Conservation (phyloP, 2,797 vertebrate species). For the Gallinago stenura region DNA sequence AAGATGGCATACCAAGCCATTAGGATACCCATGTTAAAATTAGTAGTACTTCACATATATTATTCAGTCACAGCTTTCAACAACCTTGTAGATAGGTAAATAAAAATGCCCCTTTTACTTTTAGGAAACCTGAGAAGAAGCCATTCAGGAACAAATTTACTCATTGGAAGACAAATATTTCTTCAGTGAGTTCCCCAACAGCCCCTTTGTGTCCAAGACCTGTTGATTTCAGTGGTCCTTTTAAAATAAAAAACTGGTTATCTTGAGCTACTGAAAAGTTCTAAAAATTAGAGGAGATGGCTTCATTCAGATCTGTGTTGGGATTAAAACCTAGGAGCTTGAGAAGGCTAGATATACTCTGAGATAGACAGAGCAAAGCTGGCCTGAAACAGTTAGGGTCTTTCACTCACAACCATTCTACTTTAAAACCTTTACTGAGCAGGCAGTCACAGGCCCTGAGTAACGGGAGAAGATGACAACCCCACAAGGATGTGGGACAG, state of each 20-base stretch:
- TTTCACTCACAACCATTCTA: not conserved
- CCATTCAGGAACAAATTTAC: not conserved
- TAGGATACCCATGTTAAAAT: not conserved
- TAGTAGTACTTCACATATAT: not conserved
- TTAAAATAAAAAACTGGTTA: not conserved
- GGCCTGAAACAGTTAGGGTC: not conserved
- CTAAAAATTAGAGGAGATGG: not conserved
- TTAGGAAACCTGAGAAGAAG: not conserved
- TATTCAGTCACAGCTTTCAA: not conserved
- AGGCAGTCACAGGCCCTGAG: not conserved
- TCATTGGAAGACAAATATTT: not conserved
- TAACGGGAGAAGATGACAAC: not conserved
- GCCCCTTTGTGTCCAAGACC: not conserved
- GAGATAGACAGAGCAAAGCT: not conserved
- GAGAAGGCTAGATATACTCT: not conserved
- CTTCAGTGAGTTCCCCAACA: not conserved
- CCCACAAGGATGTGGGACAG: not conserved
- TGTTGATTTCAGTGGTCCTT: not conserved
- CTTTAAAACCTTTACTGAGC: not conserved
- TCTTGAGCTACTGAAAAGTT: not conserved
- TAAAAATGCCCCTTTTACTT: not conserved
- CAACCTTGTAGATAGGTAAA: not conserved
- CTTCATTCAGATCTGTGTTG: not conserved
- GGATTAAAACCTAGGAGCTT: not conserved
- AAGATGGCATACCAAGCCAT: not conserved